These are phyloP conservation scores for Drosophila malerkotliana DNA, from an alignment of 1,140 invertebrate species.

Conservation along the genomic window DNA sequence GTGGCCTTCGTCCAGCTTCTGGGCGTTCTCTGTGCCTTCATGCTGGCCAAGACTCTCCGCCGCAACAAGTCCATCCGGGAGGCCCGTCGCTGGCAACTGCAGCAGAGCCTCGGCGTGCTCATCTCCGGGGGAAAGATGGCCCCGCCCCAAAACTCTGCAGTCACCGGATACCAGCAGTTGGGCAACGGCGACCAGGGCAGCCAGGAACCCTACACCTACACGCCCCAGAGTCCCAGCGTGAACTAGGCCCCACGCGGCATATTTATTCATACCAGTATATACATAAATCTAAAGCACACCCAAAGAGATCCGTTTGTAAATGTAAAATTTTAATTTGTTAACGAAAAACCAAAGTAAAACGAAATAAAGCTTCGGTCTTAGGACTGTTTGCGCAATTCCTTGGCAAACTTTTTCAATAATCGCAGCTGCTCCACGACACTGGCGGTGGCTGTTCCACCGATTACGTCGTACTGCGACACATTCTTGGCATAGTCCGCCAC, in stretches of 20 bases:
- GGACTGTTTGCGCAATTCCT: conserved; percentile 58
- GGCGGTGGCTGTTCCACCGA: conserved; percentile 84
- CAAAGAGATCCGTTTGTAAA: conserved; percentile 39
- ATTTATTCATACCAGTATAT: conserved; percentile 18
- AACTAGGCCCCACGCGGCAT: conserved; percentile 53
- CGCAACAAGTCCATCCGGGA: conserved; percentile 90
- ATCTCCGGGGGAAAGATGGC: conserved; percentile 78
- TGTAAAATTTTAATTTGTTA: conserved; percentile 40
- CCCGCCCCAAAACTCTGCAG: conserved; percentile 66
- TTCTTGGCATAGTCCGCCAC: conserved; percentile 85
- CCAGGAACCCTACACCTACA: conserved; percentile 75
- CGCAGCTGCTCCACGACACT: conserved; percentile 67
- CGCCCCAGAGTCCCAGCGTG: conserved; percentile 79
- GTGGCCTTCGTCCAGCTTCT: conserved; percentile 93
- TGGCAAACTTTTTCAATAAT: conserved; percentile 52
- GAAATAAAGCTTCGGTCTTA: conserved; percentile 52
- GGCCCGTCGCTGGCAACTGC: conserved; percentile 88
- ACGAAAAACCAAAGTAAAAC: conserved; percentile 32
- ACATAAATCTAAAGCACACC: conserved; percentile 16
- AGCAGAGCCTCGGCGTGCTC: conserved; percentile 85
- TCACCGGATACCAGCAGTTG: conserved; percentile 79
- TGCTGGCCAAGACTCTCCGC: conserved; percentile 92
- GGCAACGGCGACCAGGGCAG: conserved; percentile 50
- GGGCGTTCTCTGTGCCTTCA: conserved; percentile 93
- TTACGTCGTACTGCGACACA: conserved; percentile 85